Percentiles rank a stretch among this genome's conserved stretches.
These are phyloP conservation scores for Tylochromis polylepis DNA, from an alignment of 2,113 vertebrate genomes.

Conservation along the genomic window DNA sequence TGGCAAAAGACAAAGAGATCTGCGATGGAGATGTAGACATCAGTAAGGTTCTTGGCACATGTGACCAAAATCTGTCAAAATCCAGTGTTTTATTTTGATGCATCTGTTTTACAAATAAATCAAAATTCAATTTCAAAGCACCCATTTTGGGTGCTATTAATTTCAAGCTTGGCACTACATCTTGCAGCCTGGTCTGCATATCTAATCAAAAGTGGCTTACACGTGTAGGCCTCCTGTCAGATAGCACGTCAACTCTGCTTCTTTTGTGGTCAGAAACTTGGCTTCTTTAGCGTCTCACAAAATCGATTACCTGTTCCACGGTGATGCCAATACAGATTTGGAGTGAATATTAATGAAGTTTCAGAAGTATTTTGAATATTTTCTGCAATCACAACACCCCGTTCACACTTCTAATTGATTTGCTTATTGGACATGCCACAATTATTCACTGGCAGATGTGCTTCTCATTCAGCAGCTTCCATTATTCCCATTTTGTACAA, in stretches of 20 bases:
- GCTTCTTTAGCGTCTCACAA: not conserved
- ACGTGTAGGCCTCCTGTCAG: constrained; percentile 8
- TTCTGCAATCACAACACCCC: not conserved
- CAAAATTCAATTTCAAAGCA: not conserved
- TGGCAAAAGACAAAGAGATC: constrained; percentile 1
- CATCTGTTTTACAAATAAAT: constrained; percentile 7
- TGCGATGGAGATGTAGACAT: not conserved
- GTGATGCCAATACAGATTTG: not conserved
- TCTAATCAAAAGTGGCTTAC: constrained; percentile 4
- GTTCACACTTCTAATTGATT: constrained; percentile 9
- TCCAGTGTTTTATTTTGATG: not conserved
- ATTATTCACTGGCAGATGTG: not conserved
- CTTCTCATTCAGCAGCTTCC: not conserved
- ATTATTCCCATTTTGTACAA: not conserved
- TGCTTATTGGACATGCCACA: not conserved
- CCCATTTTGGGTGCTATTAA: not conserved
- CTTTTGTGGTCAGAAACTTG: not conserved
- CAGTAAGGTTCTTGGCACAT: not conserved
- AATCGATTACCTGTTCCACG: constrained; percentile 1
- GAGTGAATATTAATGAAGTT: not conserved
- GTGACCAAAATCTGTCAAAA: not conserved
- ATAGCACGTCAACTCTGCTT: not conserved
- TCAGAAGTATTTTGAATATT: not conserved
- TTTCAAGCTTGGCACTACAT: not conserved
- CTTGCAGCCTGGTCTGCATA: constrained; percentile 22